A percentile compares a stretch with the other conserved stretches of the same genome.
phyloP scores from a whole-genome alignment of 1,140 invertebrate species.

The Condylostylus longicornis region DNA sequence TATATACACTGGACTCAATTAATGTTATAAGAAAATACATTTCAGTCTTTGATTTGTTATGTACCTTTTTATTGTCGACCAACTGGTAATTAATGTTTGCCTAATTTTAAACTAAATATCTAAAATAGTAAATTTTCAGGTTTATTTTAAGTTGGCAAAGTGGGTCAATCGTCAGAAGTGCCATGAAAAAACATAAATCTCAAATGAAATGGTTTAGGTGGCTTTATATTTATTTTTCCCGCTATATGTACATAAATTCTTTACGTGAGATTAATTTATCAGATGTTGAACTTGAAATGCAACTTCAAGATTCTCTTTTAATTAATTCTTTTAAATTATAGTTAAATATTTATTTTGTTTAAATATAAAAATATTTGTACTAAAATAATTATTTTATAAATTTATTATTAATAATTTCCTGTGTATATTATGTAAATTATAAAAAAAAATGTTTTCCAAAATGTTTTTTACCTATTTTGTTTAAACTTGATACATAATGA shows the following conservation, averaged over 20 bases:
- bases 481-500: too few relatives aligned
- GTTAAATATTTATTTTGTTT: too few relatives aligned
- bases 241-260: slow-evolving; percentile 82
- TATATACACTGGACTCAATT: slow-evolving; percentile 69
- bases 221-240: slow-evolving; percentile 77
- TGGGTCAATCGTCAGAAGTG: slow-evolving; percentile 42
- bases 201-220: slow-evolving; percentile 88
- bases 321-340: too few relatives aligned
- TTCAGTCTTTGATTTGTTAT: slow-evolving; percentile 63
- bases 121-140: too few relatives aligned
- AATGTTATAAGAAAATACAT: slow-evolving; percentile 78
- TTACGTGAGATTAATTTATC: slow-evolving; percentile 52
- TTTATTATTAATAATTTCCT: too few relatives aligned
- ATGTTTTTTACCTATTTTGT: too few relatives aligned
- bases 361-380: too few relatives aligned
- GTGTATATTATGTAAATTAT: too few relatives aligned
- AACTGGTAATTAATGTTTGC: slow-evolving; percentile 51
- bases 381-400: too few relatives aligned
- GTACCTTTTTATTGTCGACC: slow-evolving; percentile 57
- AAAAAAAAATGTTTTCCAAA: too few relatives aligned
- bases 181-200: slow-evolving; percentile 72
- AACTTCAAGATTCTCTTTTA: slow-evolving; percentile 60
- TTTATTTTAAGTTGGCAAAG: slow-evolving; percentile 43
- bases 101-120: background rate
- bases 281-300: slow-evolving; percentile 58